phyloP scores from a whole-genome alignment of 2,888 invertebrate genomes.

The Chymomyza fuscimana region DNA sequence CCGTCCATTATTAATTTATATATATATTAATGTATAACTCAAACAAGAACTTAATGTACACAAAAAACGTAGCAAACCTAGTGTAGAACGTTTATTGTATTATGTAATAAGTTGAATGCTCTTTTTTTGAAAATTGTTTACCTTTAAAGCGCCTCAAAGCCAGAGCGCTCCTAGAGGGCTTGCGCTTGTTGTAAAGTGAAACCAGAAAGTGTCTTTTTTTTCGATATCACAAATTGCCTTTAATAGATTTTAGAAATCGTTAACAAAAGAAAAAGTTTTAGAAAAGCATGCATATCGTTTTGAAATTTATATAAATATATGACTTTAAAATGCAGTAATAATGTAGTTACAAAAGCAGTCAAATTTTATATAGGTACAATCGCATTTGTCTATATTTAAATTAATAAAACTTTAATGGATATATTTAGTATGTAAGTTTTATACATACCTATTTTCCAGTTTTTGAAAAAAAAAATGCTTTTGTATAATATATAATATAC shows the following conservation, averaged over 20 bases:
- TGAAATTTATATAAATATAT: conserved; percentile 24
- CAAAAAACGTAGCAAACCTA: conserved; percentile 28
- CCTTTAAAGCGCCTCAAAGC: neutral
- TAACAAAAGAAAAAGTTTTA: conserved; percentile 32
- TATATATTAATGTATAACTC: conserved; percentile 16
- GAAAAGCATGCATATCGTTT: conserved; percentile 55
- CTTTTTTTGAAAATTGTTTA: conserved; percentile 34
- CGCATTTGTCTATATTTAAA: conserved; percentile 41
- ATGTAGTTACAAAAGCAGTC: conserved; percentile 29
- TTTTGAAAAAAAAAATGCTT: neutral
- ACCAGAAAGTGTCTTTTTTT: conserved; percentile 54
- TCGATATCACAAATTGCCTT: conserved; percentile 67
- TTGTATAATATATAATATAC: neutral
- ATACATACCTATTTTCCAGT: conserved; percentile 39
- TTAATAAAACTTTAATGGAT: conserved; percentile 46
- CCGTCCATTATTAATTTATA: conserved; percentile 26
- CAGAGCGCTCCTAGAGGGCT: conserved; percentile 39
- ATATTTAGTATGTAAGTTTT: conserved; percentile 58
- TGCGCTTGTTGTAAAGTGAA: conserved; percentile 18
- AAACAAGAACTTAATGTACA: conserved; percentile 28
- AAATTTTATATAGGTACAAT: conserved; percentile 44
- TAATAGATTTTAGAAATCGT: conserved; percentile 75
- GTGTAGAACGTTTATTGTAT: conserved; percentile 29
- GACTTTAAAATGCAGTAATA: neutral
- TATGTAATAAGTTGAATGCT: conserved; percentile 12